Percentiles rank a stretch among this genome's conserved stretches.
phyloP scores from a whole-genome alignment of 1,140 invertebrate genomes.

The Drosophila paulistorum region DNA sequence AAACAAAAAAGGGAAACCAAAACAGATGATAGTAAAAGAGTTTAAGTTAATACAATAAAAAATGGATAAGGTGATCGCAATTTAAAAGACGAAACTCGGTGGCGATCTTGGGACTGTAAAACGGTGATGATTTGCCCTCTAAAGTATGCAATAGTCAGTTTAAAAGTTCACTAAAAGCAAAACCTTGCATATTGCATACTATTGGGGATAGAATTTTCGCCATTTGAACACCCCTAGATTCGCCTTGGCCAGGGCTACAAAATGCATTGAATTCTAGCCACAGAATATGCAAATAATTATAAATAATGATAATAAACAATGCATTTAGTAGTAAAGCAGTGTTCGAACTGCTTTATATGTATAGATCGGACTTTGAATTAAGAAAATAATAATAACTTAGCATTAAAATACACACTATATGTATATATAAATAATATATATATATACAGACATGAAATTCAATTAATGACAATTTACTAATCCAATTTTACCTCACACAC shows the following conservation, averaged over 20 bases:
- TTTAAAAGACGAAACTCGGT: background rate
- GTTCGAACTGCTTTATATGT: background rate
- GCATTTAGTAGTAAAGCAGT: background rate
- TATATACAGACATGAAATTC: conserved; percentile 26
- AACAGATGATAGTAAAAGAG: background rate
- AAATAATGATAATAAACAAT: conserved; percentile 1
- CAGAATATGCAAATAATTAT: too few species aligned
- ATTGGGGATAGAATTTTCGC: too few species aligned
- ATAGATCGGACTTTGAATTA: background rate
- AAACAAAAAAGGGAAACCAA: too few species aligned
- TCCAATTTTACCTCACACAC: conserved; percentile 27
- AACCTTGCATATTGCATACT: too few species aligned
- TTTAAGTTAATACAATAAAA: background rate
- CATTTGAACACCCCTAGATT: too few species aligned
- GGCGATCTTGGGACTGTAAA: too few species aligned
- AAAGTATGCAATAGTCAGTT: too few species aligned
- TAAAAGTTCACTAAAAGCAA: too few species aligned
- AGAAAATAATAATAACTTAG: background rate
- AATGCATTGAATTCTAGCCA: conserved; percentile 9
- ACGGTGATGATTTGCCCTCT: too few species aligned
- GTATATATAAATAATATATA: too few species aligned
- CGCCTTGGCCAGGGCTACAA: conserved; percentile 17
- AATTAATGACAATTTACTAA: conserved; percentile 65
- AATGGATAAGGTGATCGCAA: conserved; percentile 25
- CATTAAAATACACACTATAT: background rate